Evolutionary conservation across 2,797 vertebrate genomes (phyloP), one percentile per base, ranked within the genome.

Genomic region (Periophthalmus magnuspinnatus): DNA sequence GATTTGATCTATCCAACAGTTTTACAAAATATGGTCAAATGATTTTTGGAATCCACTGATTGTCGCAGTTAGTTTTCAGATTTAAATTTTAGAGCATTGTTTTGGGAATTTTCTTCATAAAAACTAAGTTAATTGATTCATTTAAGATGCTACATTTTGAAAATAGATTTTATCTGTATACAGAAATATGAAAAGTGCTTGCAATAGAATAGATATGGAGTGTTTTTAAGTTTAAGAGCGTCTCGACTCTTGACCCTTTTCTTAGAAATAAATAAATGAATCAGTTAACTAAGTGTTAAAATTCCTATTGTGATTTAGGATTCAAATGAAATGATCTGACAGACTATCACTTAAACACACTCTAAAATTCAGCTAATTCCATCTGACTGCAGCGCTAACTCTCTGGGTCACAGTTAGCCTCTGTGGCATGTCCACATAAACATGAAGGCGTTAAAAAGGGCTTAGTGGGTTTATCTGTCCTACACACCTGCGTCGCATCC

Each of bases 361-460:
- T 14, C 5, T 24, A n/a, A 60, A 60, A 45, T 14, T 36, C 33
- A 41, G 59, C n/a, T 63, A 41, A 45, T 33, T 65, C 60, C 24
- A 8, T 28, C 1, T 8, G 45, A 47, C 24, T 19, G 61, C 63
- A 65, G 63, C 45, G 33, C 19, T 65, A 50, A 65, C 63, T 32
- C 63, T 32, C 17, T 33, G 47, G 63, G 63, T 65, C 63, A 33
- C 45, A 19, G 11, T 33, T n/a, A 13, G 63, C 63, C 63, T 21
- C 36, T 57, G 11, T 33, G 48, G 50, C 11, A 36, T 70, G 48
- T 10, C 33, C 62, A 10, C 32, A 21, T 50, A 65, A 65, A 65
- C 28, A 65, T 50, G 28, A 59, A 45, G 6, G 50, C 5, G 63
- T 33, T 65, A 65, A 61, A 61, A 50, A 1, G 54, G 2, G 55